Percentiles rank a stretch among this genome's conserved stretches.
Conservation (phyloP, 2,888 invertebrate species). For the Ophion obscuratus region DNA sequence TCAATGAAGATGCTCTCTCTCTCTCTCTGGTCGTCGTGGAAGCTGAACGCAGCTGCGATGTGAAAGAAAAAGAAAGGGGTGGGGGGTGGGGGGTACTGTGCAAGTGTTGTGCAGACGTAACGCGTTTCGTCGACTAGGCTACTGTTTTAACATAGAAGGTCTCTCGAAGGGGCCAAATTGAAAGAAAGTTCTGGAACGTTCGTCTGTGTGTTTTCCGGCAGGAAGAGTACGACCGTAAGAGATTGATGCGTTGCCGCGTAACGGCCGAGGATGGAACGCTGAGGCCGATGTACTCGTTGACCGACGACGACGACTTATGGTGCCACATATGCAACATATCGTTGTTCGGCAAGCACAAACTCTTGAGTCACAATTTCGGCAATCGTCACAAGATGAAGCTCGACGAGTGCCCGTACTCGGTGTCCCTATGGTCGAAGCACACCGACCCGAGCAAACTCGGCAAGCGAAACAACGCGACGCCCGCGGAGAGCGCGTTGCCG, state of each 20-base stretch:
- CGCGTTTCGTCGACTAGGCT: not conserved
- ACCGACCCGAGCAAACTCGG: conserved; percentile 76
- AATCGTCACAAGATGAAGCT: conserved; percentile 83
- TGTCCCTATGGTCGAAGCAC: conserved; percentile 81
- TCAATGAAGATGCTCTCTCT: conserved; percentile 56
- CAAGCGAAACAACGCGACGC: conserved; percentile 64
- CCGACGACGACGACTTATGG: conserved; percentile 83
- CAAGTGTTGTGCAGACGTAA: not conserved
- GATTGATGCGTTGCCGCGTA: conserved; percentile 82
- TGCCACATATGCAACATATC: conserved; percentile 83
- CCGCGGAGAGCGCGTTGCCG: conserved; percentile 52
- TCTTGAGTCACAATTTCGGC: conserved; percentile 81
- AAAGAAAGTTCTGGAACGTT: not conserved
- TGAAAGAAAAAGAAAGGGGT: not conserved
- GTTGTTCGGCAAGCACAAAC: conserved; percentile 81
- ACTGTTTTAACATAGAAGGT: not conserved
- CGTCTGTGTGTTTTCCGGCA: conserved; percentile 67
- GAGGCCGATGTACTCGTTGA: conserved; percentile 82
- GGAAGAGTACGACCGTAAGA: conserved; percentile 83
- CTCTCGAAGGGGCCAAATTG: not conserved
- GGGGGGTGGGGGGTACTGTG: too few relatives aligned
- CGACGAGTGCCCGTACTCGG: conserved; percentile 82
- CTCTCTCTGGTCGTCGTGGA: conserved; percentile 3
- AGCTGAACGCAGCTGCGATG: not conserved
- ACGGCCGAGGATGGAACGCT: conserved; percentile 83